These are phyloP conservation scores for Palythoa caribaeorum DNA, from an alignment of 92 coral and sea anemone genomes.

Conservation along the genomic window DNA sequence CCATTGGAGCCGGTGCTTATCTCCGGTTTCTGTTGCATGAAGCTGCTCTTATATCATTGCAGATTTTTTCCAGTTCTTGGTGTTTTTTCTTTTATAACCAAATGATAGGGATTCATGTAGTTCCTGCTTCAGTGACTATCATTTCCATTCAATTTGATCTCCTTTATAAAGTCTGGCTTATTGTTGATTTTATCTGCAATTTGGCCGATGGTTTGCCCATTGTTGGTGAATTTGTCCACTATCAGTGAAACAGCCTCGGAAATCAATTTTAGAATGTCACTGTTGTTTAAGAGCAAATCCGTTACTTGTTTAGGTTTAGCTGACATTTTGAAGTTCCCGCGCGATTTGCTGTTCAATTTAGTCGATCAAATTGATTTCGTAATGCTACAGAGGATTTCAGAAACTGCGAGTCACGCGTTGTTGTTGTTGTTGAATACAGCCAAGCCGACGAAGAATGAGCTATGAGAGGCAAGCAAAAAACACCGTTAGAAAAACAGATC, in stretches of 20 bases:
- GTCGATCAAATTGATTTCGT: slow-evolving; percentile 18
- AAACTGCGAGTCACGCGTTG: too few relatives aligned
- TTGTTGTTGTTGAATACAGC: too few relatives aligned
- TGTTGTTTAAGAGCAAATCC: slow-evolving; percentile 16
- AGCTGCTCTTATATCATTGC: neutral
- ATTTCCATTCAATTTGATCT: neutral
- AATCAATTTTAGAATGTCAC: slow-evolving; percentile 11
- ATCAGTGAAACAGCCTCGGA: slow-evolving; percentile 20
- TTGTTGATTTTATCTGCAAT: slow-evolving; percentile 19
- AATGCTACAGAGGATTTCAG: neutral
- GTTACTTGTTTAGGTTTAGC: slow-evolving; percentile 9
- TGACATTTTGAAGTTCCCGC: slow-evolving; percentile 20
- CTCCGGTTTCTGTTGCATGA: too few relatives aligned
- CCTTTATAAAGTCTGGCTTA: slow-evolving; percentile 5
- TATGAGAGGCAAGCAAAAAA: too few relatives aligned
- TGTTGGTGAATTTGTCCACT: slow-evolving; percentile 18
- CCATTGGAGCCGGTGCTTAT: too few relatives aligned
- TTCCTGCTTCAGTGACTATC: neutral
- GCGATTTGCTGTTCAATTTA: slow-evolving; percentile 1
- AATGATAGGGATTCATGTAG: slow-evolving; percentile 3
- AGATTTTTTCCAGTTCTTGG: slow-evolving; percentile 7
- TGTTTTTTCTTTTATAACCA: neutral
- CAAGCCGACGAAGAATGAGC: too few relatives aligned
- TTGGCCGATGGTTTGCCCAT: neutral
- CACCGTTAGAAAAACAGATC: too few relatives aligned